These are phyloP conservation scores for Thermophis baileyi DNA, from an alignment of 2,113 vertebrate genomes.

Conservation along the genomic window DNA sequence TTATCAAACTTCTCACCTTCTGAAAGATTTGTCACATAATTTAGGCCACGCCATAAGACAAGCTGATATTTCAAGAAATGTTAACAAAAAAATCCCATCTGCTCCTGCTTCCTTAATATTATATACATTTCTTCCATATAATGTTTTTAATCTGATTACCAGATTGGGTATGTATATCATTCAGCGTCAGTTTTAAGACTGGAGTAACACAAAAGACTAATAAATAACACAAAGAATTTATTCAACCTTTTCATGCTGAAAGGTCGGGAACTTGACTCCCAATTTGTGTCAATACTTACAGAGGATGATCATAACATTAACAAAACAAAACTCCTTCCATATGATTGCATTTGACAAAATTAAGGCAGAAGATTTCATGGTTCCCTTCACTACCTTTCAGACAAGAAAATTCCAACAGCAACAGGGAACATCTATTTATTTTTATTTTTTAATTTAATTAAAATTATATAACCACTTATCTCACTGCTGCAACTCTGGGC, in stretches of 20 bases:
- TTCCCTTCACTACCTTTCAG: neutral
- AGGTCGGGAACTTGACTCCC: neutral
- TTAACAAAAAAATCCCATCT: neutral
- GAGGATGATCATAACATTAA: neutral
- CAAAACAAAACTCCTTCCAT: neutral
- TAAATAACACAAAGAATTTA: neutral
- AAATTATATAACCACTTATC: neutral
- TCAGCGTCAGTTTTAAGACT: neutral
- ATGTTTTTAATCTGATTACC: neutral
- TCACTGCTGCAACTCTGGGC: neutral
- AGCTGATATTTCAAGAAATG: neutral
- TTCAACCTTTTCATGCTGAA: neutral
- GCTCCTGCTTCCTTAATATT: neutral
- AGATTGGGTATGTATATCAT: neutral
- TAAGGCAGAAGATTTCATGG: neutral
- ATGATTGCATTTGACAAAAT: neutral
- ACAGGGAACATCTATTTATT: neutral
- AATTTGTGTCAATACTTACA: neutral
- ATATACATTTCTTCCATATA: neutral
- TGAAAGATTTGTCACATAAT: neutral
- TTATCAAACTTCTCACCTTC: neutral
- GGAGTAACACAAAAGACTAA: neutral
- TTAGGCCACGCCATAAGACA: neutral
- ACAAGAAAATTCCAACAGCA: neutral
- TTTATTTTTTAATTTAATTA: neutral